A percentile compares a stretch with the other conserved stretches of the same genome.
These are phyloP conservation scores for Protosalanx chinensis DNA, from an alignment of 2,797 vertebrate species.

Conservation along the genomic window DNA sequence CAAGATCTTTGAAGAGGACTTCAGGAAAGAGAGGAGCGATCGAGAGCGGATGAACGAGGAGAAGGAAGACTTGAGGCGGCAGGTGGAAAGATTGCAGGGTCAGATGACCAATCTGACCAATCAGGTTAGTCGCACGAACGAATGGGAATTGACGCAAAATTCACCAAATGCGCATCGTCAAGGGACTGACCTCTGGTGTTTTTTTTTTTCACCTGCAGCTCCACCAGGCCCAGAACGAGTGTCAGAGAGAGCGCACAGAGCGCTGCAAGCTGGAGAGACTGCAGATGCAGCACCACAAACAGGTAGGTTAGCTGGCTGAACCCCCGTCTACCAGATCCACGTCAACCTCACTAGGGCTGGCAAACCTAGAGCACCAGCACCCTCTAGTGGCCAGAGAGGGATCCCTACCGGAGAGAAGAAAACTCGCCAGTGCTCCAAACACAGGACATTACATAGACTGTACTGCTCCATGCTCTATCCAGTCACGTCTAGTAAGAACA, in stretches of 20 bases:
- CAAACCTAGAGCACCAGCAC: constrained; percentile 33
- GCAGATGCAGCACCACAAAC: constrained; percentile 91
- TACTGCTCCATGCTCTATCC: not conserved
- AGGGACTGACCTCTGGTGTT: constrained; percentile 1
- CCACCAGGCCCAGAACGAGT: constrained; percentile 85
- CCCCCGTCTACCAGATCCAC: not conserved
- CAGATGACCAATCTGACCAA: constrained; percentile 86
- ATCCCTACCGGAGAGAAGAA: not conserved
- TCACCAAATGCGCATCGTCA: not conserved
- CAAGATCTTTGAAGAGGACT: constrained; percentile 98
- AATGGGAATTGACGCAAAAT: not conserved
- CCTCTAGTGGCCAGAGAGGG: constrained; percentile 57
- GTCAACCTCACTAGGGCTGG: not conserved
- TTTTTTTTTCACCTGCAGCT: constrained; percentile 66
- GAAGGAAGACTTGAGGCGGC: constrained; percentile 92
- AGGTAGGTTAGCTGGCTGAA: constrained; percentile 74
- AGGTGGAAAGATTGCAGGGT: constrained; percentile 89
- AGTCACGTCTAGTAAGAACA: not conserved
- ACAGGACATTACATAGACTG: not conserved
- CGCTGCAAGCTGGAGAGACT: constrained; percentile 89
- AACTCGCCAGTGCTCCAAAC: not conserved
- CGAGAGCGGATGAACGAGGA: constrained; percentile 98
- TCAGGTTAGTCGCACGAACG: constrained; percentile 70
- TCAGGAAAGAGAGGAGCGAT: constrained; percentile 93
- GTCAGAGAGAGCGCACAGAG: constrained; percentile 86